Percentiles rank a stretch among this genome's conserved stretches.
Evolutionary conservation across 2,797 vertebrate genomes (phyloP).

Genomic region (Phrynocephalus guinanensis): DNA sequence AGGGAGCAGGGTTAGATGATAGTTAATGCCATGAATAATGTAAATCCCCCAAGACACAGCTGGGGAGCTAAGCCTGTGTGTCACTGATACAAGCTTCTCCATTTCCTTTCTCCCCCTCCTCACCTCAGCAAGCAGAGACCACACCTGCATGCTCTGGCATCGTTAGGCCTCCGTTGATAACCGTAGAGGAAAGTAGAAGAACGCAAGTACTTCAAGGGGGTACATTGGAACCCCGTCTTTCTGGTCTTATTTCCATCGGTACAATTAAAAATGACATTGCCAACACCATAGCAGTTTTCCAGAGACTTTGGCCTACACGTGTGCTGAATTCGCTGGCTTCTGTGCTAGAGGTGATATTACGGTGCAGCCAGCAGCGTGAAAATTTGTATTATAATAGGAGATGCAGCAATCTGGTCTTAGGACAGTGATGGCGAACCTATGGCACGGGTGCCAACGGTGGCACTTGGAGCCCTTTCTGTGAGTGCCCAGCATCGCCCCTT

Average conservation of each 20-base stretch:
- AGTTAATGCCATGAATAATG: conserved; percentile 22
- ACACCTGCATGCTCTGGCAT: background rate
- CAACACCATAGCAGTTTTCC: background rate
- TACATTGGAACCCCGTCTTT: background rate
- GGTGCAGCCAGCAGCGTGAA: background rate
- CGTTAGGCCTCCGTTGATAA: background rate
- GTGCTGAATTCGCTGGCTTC: background rate
- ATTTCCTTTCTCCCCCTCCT: background rate
- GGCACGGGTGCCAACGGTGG: too few species aligned
- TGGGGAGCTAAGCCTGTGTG: fast-evolving
- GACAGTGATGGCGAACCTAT: too few species aligned
- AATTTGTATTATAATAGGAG: background rate
- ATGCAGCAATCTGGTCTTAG: background rate
- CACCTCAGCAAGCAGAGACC: background rate
- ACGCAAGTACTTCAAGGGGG: background rate
- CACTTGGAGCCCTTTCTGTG: too few species aligned
- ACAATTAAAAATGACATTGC: background rate
- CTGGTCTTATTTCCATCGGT: background rate
- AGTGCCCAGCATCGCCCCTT: too few species aligned
- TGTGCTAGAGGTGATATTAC: background rate
- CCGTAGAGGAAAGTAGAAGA: conserved; percentile 27
- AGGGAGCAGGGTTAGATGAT: conserved; percentile 25
- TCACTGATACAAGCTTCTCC: conserved; percentile 7
- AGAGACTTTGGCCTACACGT: background rate
- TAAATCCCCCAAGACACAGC: conserved; percentile 13